Evolutionary conservation across 2,797 vertebrate species (phyloP).

Genomic region (Pteropus rufus): DNA sequence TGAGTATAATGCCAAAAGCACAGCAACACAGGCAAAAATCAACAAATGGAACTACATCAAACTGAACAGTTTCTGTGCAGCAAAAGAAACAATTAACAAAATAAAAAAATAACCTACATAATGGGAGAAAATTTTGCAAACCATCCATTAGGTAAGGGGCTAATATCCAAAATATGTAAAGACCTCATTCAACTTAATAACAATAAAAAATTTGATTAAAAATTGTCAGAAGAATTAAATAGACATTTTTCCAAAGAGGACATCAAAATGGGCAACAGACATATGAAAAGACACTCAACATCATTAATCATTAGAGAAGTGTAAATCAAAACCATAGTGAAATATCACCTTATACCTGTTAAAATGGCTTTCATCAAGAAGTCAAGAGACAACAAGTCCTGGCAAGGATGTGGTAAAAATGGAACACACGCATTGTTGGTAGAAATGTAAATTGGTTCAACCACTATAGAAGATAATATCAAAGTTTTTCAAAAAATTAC

Average conservation of each 20-base stretch:
- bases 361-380: not conserved
- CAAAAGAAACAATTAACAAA: not conserved
- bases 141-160: not conserved
- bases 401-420: not conserved
- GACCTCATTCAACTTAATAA: not conserved
- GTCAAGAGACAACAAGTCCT: not conserved
- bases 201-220: not conserved
- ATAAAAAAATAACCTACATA: not conserved
- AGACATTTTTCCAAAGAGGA: not conserved
- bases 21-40: not conserved
- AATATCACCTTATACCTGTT: not conserved
- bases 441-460: not conserved
- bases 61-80: not conserved
- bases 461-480: not conserved
- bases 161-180: not conserved
- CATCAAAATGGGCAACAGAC: not conserved
- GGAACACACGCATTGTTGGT: not conserved
- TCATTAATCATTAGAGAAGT: not conserved
- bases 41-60: not conserved
- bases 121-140: not conserved
- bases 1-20: not conserved
- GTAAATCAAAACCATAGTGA: not conserved
- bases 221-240: not conserved
- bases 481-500: not conserved
- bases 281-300: not conserved